Conservation (phyloP, 1,140 invertebrate genomes). For the Drosophila arawakana region DNA sequence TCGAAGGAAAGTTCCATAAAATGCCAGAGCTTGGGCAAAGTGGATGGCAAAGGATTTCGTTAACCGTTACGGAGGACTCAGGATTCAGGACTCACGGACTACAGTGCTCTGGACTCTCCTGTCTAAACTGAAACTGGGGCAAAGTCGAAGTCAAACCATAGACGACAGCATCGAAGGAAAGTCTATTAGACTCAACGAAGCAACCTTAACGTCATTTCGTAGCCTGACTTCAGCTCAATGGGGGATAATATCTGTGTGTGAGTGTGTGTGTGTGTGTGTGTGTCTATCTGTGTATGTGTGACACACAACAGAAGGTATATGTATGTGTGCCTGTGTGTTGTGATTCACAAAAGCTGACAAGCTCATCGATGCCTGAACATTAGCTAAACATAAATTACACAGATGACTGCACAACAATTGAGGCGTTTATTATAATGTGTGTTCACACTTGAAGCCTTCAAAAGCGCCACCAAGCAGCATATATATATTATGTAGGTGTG, state of each 20-base stretch:
- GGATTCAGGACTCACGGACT: constrained; percentile 15
- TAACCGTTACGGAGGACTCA: constrained; percentile 49
- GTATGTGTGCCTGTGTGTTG: constrained; percentile 49
- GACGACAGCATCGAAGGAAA: constrained; percentile 65
- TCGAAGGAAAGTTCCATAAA: constrained; percentile 25
- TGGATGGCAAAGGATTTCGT: constrained; percentile 68
- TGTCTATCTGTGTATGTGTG: constrained; percentile 21
- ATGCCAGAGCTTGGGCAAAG: constrained; percentile 36
- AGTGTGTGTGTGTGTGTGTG: constrained; percentile 33
- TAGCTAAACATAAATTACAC: constrained; percentile 84
- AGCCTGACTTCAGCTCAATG: constrained; percentile 65
- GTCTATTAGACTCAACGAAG: constrained; percentile 83
- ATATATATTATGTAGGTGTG: neutral
- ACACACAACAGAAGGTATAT: neutral
- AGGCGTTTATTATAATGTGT: constrained; percentile 84
- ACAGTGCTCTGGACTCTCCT: constrained; percentile 23
- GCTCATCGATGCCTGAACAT: constrained; percentile 84
- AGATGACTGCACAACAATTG: constrained; percentile 84
- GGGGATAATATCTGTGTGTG: constrained; percentile 58
- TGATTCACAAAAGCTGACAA: constrained; percentile 85
- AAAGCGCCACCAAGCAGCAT: constrained; percentile 13
- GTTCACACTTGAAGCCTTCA: constrained; percentile 82
- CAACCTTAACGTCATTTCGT: constrained; percentile 78
- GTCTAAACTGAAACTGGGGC: constrained; percentile 61
- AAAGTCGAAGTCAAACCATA: constrained; percentile 61